phyloP scores from a whole-genome alignment of 2,888 invertebrate species.

The Scaptomyza caliginosa region DNA sequence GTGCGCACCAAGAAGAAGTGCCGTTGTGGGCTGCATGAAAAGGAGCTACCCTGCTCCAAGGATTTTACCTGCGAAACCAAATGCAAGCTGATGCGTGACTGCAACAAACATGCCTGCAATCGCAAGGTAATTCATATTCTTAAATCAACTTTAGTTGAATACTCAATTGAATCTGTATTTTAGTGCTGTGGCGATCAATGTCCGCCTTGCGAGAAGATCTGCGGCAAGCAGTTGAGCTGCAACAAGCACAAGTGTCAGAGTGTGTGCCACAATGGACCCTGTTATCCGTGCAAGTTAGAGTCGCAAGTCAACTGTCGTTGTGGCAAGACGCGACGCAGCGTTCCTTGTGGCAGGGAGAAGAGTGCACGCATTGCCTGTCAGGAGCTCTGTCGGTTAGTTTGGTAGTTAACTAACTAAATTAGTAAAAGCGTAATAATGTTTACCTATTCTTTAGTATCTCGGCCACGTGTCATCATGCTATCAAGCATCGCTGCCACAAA shows the following conservation, averaged over 20 bases:
- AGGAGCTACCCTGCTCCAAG: conserved; percentile 94
- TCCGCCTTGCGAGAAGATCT: conserved; percentile 92
- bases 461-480: conserved; percentile 94
- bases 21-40: conserved; percentile 90
- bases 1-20: conserved; percentile 92
- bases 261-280: conserved; percentile 91
- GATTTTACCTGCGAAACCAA: conserved; percentile 94
- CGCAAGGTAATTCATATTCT: conserved; percentile 87
- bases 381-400: conserved; percentile 87
- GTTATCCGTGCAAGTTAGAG: conserved; percentile 89
- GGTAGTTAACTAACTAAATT: not conserved
- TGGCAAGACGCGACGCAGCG: conserved; percentile 89
- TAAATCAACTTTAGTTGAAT: not conserved
- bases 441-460: conserved; percentile 85
- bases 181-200: conserved; percentile 94
- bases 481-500: conserved; percentile 92
- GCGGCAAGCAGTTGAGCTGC: conserved; percentile 92
- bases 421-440: not conserved
- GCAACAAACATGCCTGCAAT: conserved; percentile 94
- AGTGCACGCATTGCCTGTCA: conserved; percentile 91
- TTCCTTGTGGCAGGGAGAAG: conserved; percentile 94
- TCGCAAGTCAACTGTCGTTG: conserved; percentile 89
- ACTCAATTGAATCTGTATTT: not conserved
- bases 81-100: conserved; percentile 91
- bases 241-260: conserved; percentile 93